phyloP scores from a whole-genome alignment of 2,888 invertebrate species.

The Epirrhoe tristata region DNA sequence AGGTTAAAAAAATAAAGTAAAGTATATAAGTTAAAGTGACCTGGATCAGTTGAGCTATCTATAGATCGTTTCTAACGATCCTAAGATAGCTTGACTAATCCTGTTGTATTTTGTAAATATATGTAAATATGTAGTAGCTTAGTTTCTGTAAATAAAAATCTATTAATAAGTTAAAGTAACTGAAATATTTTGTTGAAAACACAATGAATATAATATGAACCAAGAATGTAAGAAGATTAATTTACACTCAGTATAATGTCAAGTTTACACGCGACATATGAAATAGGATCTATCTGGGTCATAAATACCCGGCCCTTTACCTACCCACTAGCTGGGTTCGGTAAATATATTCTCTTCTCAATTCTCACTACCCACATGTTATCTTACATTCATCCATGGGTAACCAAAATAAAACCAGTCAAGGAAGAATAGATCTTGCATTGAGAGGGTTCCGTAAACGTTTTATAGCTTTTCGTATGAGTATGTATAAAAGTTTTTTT shows the following conservation, averaged over 20 bases:
- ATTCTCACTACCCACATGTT: not conserved
- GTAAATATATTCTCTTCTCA: not conserved
- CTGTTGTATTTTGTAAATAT: too few species aligned
- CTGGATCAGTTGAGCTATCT: too few species aligned
- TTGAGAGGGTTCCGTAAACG: not conserved
- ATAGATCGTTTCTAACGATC: too few species aligned
- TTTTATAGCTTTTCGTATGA: too few species aligned
- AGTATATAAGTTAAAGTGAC: too few species aligned
- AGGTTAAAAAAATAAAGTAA: too few species aligned
- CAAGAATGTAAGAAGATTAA: not conserved
- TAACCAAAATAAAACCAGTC: not conserved
- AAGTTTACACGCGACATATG: not conserved
- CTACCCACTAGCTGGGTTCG: not conserved
- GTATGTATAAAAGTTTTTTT: too few species aligned
- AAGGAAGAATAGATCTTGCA: not conserved
- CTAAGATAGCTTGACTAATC: too few species aligned
- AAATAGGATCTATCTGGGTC: not conserved
- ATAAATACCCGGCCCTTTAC: not conserved
- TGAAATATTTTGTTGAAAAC: not conserved
- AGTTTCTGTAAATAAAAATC: too few species aligned
- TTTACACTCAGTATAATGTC: not conserved
- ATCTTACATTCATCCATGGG: not conserved
- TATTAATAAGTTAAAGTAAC: too few species aligned
- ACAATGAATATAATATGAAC: not conserved
- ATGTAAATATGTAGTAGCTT: too few species aligned